phyloP scores from a whole-genome alignment of 2,113 vertebrate species.

The Antechinus flavipes region DNA sequence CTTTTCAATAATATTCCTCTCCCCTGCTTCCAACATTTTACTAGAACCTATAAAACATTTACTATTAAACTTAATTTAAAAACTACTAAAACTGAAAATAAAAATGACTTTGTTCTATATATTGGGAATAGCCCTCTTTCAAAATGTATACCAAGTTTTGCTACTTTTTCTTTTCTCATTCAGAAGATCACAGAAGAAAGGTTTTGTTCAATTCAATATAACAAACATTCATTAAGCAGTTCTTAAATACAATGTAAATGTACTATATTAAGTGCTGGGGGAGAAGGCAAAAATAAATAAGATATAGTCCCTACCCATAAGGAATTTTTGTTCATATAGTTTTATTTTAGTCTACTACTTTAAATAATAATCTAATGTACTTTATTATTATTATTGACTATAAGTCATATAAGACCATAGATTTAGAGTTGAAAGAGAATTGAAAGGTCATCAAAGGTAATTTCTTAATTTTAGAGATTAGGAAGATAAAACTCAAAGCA shows the following conservation, averaged over 20 bases:
- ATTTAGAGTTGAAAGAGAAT: background rate
- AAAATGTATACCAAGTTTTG: background rate
- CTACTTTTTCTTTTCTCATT: background rate
- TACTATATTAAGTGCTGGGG: background rate
- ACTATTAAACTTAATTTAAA: background rate
- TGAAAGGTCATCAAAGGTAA: background rate
- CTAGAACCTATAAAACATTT: background rate
- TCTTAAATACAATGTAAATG: background rate
- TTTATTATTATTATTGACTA: background rate
- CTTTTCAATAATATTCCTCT: background rate
- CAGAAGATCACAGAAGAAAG: background rate
- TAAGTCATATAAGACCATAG: background rate
- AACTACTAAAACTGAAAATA: constrained; percentile 21
- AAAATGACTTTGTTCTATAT: background rate
- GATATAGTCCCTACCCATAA: background rate
- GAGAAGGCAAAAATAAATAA: background rate
- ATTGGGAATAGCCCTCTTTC: constrained; percentile 4
- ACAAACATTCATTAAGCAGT: background rate
- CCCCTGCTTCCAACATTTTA: background rate
- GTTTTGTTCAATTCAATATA: background rate
- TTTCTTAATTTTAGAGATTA: background rate
- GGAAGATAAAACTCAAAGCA: background rate
- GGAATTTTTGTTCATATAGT: background rate
- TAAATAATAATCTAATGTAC: background rate
- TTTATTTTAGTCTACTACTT: background rate